phyloP scores from a whole-genome alignment of 1,140 invertebrate genomes.

The Atta cephalotes region DNA sequence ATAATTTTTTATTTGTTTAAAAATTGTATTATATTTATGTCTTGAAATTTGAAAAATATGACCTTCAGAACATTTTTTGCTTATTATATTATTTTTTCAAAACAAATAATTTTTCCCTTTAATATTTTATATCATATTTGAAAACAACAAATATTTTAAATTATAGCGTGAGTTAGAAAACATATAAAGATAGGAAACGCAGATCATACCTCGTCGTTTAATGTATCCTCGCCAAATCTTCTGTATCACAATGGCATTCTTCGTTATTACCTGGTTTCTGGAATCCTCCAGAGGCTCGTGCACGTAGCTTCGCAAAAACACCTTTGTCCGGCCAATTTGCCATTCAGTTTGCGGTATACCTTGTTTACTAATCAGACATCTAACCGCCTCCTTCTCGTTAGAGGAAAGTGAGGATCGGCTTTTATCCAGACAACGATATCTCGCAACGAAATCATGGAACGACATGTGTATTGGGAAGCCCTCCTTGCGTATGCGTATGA shows the following conservation, averaged over 20 bases:
- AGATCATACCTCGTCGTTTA: constrained; percentile 87
- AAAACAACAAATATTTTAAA: too few species aligned
- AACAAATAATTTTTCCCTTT: too few species aligned
- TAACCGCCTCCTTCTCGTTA: constrained; percentile 87
- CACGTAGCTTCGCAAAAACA: constrained; percentile 94
- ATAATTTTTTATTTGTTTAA: too few species aligned
- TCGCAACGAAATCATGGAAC: constrained; percentile 92
- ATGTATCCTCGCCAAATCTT: constrained; percentile 90
- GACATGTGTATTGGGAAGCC: constrained; percentile 96
- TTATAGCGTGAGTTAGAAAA: background rate
- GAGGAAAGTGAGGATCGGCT: constrained; percentile 76
- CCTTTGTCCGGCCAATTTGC: constrained; percentile 96
- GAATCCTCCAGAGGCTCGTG: constrained; percentile 95
- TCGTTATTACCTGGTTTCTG: constrained; percentile 89
- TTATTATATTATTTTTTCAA: too few species aligned
- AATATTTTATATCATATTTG: too few species aligned
- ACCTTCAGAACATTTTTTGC: too few species aligned
- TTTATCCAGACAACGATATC: constrained; percentile 91
- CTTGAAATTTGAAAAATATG: too few species aligned
- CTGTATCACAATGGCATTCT: constrained; percentile 93
- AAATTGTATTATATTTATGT: too few species aligned
- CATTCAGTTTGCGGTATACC: constrained; percentile 92
- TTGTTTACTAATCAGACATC: constrained; percentile 87
- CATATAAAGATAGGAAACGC: background rate
- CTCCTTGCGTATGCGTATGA: constrained; percentile 96